Base-by-base conservation (phyloP, 2,797 vertebrate species). In the Buceros bicornis region DNA sequence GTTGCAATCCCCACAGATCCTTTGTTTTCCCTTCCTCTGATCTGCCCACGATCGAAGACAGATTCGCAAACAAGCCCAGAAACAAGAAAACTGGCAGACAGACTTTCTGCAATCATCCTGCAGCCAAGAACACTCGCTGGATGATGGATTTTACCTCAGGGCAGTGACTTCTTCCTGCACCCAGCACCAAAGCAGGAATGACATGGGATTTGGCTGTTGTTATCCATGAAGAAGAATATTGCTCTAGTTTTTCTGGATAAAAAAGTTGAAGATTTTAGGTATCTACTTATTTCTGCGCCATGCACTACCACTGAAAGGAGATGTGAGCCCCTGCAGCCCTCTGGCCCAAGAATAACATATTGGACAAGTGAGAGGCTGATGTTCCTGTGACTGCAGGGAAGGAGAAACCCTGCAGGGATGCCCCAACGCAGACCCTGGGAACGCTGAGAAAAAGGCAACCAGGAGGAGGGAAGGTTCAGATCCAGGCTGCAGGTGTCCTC, bases 21-120 rank as follows among this genome's bases (percentile, higher is more conserved):
- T 94, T 92, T 89, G 94, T 87, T 67, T 43, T 76, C 66, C 47
- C 64, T 77, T 87, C 91, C 88, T 95, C 83, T 93, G 86, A 95
- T 95, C 90, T 80, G 71, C 90, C 85, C 95, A 81, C 88, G 94
- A 82, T 26, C 82, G 78, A 90, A 90, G 71, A 60, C 74, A 93
- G 91, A 94, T 71, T 89, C 89, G 65, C 60, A 80, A 65, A 87
- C 48, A 71, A 84, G 73, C 60, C 95, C 83, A 65, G 71, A 90
- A 82, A 94, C 53, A 94, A 93, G 74, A 77, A 76, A 92, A n/a
- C 5, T 0, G 2, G 35, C 93, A 92, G 56, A 12, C 83, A 94
- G 74, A 20, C 65, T 90, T 95, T 84, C 50, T 40, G 57, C 90
- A 67, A 20, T 57, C 70, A 31, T 48, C 35, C 25, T 60, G 40